phyloP scores from a whole-genome alignment of 2,888 invertebrate species.

The Conomelus anceps region DNA sequence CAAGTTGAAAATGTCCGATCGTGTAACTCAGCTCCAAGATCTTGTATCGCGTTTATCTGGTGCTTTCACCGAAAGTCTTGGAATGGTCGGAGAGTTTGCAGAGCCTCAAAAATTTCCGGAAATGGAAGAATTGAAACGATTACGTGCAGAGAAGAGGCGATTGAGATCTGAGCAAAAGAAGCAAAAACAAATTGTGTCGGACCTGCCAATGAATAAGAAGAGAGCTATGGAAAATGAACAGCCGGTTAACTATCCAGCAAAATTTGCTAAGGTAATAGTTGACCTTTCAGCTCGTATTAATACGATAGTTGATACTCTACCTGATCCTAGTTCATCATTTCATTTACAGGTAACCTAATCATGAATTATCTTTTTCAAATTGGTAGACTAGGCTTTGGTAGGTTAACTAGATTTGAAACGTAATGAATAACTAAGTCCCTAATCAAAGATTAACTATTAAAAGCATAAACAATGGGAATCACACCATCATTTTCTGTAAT shows the following conservation, averaged over 20 bases:
- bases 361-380: no score
- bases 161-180: not conserved
- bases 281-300: not conserved
- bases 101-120: not conserved
- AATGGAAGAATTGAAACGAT: not conserved
- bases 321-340: not conserved
- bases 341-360: not conserved
- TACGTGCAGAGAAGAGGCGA: not conserved
- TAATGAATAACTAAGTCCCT: no score
- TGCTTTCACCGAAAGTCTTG: not conserved
- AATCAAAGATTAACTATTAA: no score
- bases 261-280: not conserved
- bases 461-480: no score
- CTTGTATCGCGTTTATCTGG: not conserved
- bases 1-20: not conserved
- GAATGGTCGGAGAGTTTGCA: not conserved
- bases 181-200: not conserved
- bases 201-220: not conserved
- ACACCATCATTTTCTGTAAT: no score
- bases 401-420: no score
- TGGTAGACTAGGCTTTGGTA: no score
- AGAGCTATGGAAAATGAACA: not conserved
- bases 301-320: not conserved
- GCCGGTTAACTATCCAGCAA: not conserved
- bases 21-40: not conserved